Evolutionary conservation across 2,113 vertebrate species (phyloP).

Genomic region (Tor tambroides): DNA sequence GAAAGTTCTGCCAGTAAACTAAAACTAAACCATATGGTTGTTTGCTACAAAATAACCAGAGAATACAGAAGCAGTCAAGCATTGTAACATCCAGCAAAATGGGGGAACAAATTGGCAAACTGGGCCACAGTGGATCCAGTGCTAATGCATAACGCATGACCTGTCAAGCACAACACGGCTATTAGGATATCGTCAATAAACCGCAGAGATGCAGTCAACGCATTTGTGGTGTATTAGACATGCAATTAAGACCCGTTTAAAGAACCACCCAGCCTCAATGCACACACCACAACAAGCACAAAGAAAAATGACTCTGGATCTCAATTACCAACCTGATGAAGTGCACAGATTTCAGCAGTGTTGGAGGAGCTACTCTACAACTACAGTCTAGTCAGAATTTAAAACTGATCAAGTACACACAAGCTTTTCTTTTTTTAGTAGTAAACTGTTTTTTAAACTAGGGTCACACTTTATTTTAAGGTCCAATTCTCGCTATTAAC

Average conservation of each 20-base stretch:
- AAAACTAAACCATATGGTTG: background rate
- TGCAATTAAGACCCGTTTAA: slow-evolving; percentile 5
- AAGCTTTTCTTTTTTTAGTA: background rate
- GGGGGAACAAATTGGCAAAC: background rate
- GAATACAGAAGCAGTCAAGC: background rate
- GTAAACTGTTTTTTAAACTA: too few relatives aligned
- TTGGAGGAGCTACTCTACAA: background rate
- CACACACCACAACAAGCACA: background rate
- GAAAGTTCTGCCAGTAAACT: background rate
- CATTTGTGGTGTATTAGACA: background rate
- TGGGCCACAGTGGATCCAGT: background rate
- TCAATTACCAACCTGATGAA: background rate
- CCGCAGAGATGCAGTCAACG: background rate
- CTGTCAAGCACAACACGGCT: background rate
- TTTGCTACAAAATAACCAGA: background rate
- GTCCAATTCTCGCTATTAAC: too few relatives aligned
- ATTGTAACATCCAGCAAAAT: background rate
- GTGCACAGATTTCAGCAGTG: too few relatives aligned
- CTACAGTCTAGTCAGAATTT: background rate
- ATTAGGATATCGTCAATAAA: background rate
- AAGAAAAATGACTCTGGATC: background rate
- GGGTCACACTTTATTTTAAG: too few relatives aligned
- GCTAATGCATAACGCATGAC: slow-evolving; percentile 18
- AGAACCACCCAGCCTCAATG: background rate
- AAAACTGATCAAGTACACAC: background rate